These are phyloP conservation scores for Nesidiocoris tenuis DNA, from an alignment of 2,888 invertebrate species.

Conservation along the genomic window DNA sequence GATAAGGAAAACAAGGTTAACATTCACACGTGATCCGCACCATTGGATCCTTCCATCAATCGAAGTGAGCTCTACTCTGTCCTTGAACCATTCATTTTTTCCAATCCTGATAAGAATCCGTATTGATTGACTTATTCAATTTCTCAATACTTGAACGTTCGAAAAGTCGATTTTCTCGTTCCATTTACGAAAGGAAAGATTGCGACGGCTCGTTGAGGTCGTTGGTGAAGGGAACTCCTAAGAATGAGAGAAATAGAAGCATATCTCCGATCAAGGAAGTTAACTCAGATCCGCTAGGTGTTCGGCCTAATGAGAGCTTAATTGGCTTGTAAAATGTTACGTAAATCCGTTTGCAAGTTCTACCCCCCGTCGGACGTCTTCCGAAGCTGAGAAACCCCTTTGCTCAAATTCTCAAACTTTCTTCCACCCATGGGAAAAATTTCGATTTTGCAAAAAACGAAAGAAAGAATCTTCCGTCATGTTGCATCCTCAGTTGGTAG, in stretches of 20 bases:
- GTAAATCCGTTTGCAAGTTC: conserved; percentile 7
- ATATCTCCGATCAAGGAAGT: conserved; percentile 30
- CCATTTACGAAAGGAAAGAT: background rate
- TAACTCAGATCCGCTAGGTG: conserved; percentile 38
- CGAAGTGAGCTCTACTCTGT: too few species aligned
- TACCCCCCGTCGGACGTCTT: background rate
- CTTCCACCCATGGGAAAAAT: too few species aligned
- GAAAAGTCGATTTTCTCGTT: background rate
- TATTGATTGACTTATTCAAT: background rate
- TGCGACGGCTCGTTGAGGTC: background rate
- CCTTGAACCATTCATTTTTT: too few species aligned
- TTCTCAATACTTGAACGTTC: background rate
- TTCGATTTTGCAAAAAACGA: too few species aligned
- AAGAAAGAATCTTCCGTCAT: too few species aligned
- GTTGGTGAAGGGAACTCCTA: background rate
- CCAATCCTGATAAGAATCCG: too few species aligned
- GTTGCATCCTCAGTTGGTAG: too few species aligned
- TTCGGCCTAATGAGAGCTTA: conserved; percentile 38
- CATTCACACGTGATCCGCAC: too few species aligned
- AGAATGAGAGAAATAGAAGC: background rate
- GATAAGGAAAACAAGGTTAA: too few species aligned
- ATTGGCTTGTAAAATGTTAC: conserved; percentile 42
- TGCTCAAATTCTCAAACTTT: too few species aligned
- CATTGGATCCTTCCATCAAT: too few species aligned
- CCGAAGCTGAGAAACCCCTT: background rate